Percentiles rank a stretch among this genome's conserved stretches.
Conservation (phyloP, 2,888 invertebrate species). For the Periphyllus acericola region DNA sequence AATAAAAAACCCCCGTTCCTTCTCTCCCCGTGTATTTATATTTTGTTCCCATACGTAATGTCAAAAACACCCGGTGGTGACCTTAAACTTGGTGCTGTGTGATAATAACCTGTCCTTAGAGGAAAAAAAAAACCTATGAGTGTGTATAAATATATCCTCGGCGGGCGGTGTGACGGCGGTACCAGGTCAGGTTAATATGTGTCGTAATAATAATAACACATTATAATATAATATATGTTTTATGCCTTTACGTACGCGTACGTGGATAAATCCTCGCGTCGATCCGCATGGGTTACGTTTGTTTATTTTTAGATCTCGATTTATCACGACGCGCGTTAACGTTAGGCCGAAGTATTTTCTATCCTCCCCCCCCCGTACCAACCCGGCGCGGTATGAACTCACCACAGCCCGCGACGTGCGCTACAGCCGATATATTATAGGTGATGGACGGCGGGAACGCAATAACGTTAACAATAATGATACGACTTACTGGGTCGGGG, state of each 20-base stretch:
- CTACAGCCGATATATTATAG: too few species aligned
- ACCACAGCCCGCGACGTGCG: neutral
- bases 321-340: neutral
- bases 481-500: too few species aligned
- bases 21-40: neutral
- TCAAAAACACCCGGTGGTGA: conserved; percentile 33
- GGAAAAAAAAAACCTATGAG: neutral
- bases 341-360: neutral
- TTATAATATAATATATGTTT: neutral
- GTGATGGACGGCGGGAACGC: too few species aligned
- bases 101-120: conserved; percentile 35
- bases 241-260: neutral
- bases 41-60: conserved; percentile 17
- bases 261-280: neutral
- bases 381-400: neutral
- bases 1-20: conserved; percentile 10
- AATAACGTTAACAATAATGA: too few species aligned
- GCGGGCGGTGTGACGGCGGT: neutral
- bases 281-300: neutral
- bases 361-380: too few species aligned
- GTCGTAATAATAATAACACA: neutral
- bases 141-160: neutral
- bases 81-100: conserved; percentile 43
- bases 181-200: neutral
- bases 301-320: neutral